Conservation (phyloP, 2,888 invertebrate genomes). For the Chymomyza procnemis region DNA sequence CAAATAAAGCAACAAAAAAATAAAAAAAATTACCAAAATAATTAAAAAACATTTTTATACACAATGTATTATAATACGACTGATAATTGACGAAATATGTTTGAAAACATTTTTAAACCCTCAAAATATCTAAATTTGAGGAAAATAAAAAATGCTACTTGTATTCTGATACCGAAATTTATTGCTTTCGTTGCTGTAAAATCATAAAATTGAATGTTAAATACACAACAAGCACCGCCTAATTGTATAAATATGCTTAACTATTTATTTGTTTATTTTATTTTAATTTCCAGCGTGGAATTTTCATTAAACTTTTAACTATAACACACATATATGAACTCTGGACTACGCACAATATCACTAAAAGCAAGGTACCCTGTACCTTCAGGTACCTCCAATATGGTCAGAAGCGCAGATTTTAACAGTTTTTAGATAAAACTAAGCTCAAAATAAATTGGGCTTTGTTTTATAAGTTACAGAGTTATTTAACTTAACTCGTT, state of each 20-base stretch:
- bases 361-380: slow-evolving; percentile 30
- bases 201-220: neutral
- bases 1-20: no score
- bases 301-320: slow-evolving; percentile 47
- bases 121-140: neutral
- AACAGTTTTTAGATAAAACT: no score
- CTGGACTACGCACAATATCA: slow-evolving; percentile 48
- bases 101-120: slow-evolving; percentile 9
- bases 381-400: neutral
- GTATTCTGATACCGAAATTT: slow-evolving; percentile 27
- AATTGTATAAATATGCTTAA: neutral
- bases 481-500: no score
- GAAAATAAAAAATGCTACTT: neutral
- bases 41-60: slow-evolving; percentile 29
- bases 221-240: neutral
- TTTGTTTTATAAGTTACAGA: no score
- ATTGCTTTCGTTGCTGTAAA: slow-evolving; percentile 56
- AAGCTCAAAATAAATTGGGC: no score
- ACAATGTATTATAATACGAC: slow-evolving; percentile 27
- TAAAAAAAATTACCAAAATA: neutral
- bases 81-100: slow-evolving; percentile 58
- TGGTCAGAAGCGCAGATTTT: neutral
- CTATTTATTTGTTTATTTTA: neutral
- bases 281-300: slow-evolving; percentile 2
- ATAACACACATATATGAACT: slow-evolving; percentile 47